Evolutionary conservation across 2,888 invertebrate species (phyloP).

Genomic region (Megaustenia siamemsis): DNA sequence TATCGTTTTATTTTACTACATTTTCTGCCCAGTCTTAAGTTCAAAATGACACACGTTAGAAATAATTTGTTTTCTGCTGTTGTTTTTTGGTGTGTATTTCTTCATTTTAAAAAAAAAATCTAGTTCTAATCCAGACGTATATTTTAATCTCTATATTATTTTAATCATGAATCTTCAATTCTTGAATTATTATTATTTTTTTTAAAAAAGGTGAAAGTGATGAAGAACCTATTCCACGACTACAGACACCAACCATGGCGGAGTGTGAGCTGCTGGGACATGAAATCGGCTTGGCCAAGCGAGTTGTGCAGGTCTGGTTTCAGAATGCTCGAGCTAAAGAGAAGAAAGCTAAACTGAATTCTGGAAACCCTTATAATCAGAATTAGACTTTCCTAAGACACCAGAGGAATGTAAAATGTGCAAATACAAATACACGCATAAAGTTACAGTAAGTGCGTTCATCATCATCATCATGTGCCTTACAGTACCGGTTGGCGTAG

Average conservation of each 20-base stretch:
- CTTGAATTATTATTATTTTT: neutral
- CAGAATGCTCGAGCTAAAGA: conserved; percentile 99
- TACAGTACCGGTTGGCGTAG: too few species aligned
- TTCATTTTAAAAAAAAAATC: too few species aligned
- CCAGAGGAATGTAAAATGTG: conserved; percentile 91
- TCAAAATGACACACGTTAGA: too few species aligned
- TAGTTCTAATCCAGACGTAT: too few species aligned
- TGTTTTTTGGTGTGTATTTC: too few species aligned
- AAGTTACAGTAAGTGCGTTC: conserved; percentile 90
- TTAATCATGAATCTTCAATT: neutral
- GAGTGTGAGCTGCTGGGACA: conserved; percentile 97
- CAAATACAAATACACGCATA: conserved; percentile 93
- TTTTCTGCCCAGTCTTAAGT: too few species aligned
- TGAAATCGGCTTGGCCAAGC: conserved; percentile 95
- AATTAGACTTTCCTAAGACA: conserved; percentile 73
- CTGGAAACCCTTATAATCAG: conserved; percentile 68
- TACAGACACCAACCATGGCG: conserved; percentile 98
- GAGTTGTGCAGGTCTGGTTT: conserved; percentile 88
- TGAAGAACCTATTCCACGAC: conserved; percentile 95
- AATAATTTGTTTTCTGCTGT: too few species aligned
- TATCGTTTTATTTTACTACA: too few species aligned
- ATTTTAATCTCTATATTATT: too few species aligned
- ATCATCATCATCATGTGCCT: neutral
- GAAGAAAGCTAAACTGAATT: conserved; percentile 85
- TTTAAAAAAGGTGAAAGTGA: conserved; percentile 94